phyloP scores from a whole-genome alignment of 1,140 invertebrate genomes.

The Myzus persicae region DNA sequence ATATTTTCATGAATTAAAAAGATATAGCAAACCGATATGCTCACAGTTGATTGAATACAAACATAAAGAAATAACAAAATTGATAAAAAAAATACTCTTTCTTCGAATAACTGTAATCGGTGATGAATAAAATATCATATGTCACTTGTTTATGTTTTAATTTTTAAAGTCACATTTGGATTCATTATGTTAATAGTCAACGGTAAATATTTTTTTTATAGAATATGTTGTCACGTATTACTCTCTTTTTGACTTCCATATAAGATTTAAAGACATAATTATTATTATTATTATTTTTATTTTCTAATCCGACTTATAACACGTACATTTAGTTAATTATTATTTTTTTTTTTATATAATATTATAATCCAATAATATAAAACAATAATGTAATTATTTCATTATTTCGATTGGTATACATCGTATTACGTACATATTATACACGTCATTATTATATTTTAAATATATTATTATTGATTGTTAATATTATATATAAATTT shows the following conservation, averaged over 20 bases:
- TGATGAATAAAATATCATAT: not conserved
- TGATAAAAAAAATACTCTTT: not conserved
- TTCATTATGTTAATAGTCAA: conserved; percentile 25
- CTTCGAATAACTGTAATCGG: not conserved
- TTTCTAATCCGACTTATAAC: conserved; percentile 13
- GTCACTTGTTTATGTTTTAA: not conserved
- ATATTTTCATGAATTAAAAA: not conserved
- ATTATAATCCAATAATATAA: not conserved
- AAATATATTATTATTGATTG: not conserved
- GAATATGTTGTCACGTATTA: not conserved
- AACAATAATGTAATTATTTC: not conserved
- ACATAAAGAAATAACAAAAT: not conserved
- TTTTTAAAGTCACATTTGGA: not conserved
- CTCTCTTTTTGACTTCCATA: conserved; percentile 31
- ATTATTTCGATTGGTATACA: not conserved
- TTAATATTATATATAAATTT: conserved; percentile 2
- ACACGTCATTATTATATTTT: not conserved
- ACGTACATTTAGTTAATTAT: conserved; percentile 33
- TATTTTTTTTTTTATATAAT: conserved; percentile 10
- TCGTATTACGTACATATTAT: not conserved
- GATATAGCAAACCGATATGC: not conserved
- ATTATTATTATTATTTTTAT: conserved; percentile 36
- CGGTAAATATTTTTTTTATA: not conserved
- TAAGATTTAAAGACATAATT: not conserved
- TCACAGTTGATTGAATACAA: not conserved